These are phyloP conservation scores for Diabrotica balteata DNA, from an alignment of 2,888 invertebrate genomes.

Conservation along the genomic window DNA sequence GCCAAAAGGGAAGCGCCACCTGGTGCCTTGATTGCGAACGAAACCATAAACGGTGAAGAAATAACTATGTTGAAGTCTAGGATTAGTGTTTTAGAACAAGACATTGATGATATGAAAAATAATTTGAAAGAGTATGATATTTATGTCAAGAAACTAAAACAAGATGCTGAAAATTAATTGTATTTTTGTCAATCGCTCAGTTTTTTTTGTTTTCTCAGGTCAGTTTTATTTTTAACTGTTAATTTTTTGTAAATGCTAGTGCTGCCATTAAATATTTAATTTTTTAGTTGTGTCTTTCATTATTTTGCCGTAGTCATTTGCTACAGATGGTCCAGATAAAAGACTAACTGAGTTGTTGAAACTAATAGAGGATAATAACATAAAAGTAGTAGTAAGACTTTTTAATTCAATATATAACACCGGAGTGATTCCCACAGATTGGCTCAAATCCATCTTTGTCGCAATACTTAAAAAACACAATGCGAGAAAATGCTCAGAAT, in stretches of 20 bases:
- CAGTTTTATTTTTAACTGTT: not conserved
- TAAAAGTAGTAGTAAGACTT: too few relatives aligned
- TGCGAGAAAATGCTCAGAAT: too few relatives aligned
- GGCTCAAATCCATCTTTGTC: too few relatives aligned
- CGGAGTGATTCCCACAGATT: too few relatives aligned
- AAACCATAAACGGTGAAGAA: conserved; percentile 2
- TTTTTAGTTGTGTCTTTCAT: too few relatives aligned
- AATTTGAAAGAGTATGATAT: conserved; percentile 16
- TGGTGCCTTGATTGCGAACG: not conserved
- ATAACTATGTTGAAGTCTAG: conserved; percentile 6
- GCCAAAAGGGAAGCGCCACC: conserved; percentile 7
- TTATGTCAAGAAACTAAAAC: conserved; percentile 5
- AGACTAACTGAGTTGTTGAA: too few relatives aligned
- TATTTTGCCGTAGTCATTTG: too few relatives aligned
- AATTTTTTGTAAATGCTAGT: not conserved
- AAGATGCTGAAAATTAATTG: not conserved
- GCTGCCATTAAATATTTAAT: not conserved
- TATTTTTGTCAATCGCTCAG: not conserved
- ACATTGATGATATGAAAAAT: conserved; percentile 8
- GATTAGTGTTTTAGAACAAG: conserved; percentile 11
- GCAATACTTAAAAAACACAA: too few relatives aligned
- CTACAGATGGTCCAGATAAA: too few relatives aligned
- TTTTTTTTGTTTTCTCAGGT: not conserved
- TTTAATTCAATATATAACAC: too few relatives aligned
- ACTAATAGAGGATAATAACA: too few relatives aligned